Evolutionary conservation across 2,113 vertebrate genomes (phyloP), one percentile per base, ranked within the genome.

Genomic region (Chelonoidis abingdonii): DNA sequence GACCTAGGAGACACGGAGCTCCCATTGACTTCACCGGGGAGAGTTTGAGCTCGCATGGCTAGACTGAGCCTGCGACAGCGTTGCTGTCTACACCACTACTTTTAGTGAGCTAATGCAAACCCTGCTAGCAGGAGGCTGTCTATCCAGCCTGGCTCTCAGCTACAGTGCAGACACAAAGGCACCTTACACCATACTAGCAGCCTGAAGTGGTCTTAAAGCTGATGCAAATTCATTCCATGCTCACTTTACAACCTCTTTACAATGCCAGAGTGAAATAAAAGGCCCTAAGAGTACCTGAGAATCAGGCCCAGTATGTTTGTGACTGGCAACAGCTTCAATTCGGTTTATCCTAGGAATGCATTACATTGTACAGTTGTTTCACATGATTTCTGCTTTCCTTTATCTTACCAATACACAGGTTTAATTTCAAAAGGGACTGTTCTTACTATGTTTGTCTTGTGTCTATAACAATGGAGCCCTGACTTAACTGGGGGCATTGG

Each of bases 381-480:
- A 89, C 88, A 72, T 21, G 83, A 54, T 94, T 95, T 84, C 89
- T 75, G 94, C 86, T 41, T 27, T 52, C 78, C 62, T 95, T 96
- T 93, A 75, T 94, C 84, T 93, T 82, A 35, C 17, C 87, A 92
- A n/a, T 4, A 49, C 95, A 78, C 83, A 27, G 95, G 85, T 96
- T 86, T 94, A 92, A 92, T 92, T 97, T 95, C 92, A 38, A 95
- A 87, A 6, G 84, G 92, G 90, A 24, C 89, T 65, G 93, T 41
- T 91, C 92, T 96, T 31, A 90, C 76, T 80, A 47, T 0, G 95
- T 47, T 89, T 86, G 41, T 87, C 53, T 57, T 38, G 49, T 94
- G 83, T 83, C 93, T 91, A 56, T 93, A 93, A 96, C 94, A 97
- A 97, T 94, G 78, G 83, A 93, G 89, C 88, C 84, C 3, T 0